These are phyloP conservation scores for Litoditis marina DNA, from an alignment of 2,888 invertebrate species.

Conservation along the genomic window DNA sequence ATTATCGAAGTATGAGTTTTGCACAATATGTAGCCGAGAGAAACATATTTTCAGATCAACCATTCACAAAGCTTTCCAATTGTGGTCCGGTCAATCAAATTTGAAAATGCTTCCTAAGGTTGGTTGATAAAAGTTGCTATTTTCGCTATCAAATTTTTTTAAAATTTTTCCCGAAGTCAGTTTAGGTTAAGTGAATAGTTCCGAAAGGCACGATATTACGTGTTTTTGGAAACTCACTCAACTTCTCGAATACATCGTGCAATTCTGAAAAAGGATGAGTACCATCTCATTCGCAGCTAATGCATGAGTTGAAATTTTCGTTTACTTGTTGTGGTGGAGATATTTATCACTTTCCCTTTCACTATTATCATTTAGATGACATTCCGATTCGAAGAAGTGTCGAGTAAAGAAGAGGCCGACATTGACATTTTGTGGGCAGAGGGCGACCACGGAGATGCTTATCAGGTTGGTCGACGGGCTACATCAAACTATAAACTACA, in stretches of 20 bases:
- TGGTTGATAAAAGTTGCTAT: no score
- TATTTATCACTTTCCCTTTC: background rate
- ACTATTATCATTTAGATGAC: conserved; percentile 67
- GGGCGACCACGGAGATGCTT: conserved; percentile 57
- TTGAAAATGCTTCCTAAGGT: conserved; percentile 30
- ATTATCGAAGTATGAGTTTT: no score
- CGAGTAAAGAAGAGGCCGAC: conserved; percentile 70
- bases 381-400: conserved; percentile 55
- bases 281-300: no score
- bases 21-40: no score
- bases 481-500: no score
- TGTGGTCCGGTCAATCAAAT: conserved; percentile 69
- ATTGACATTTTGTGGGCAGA: conserved; percentile 75
- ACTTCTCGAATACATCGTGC: no score
- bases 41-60: conserved; percentile 17
- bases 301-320: background rate
- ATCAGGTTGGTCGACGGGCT: conserved; percentile 35
- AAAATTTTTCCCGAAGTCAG: background rate
- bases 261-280: no score
- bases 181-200: no score
- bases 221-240: no score
- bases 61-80: conserved; percentile 68
- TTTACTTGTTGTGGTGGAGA: background rate
- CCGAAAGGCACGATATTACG: no score
- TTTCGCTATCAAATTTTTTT: background rate